Evolutionary conservation across 1,140 invertebrate genomes (phyloP).

Genomic region (Maniola jurtina): DNA sequence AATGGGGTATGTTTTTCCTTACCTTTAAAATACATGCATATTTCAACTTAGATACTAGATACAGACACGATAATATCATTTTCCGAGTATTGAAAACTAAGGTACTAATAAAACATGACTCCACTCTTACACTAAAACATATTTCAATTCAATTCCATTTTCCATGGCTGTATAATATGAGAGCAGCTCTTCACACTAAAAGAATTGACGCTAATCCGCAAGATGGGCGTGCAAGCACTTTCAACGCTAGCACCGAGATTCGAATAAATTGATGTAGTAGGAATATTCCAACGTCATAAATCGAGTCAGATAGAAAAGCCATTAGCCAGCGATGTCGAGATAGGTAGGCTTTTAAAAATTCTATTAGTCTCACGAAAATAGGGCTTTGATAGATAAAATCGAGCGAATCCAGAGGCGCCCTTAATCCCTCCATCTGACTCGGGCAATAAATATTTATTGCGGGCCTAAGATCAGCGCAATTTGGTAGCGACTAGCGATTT

Average conservation of each 20-base stretch:
- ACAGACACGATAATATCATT: background rate
- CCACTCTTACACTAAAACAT: background rate
- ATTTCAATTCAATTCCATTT: background rate
- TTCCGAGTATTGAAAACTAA: background rate
- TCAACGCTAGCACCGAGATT: constrained; percentile 5
- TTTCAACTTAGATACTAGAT: background rate
- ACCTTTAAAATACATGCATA: no score
- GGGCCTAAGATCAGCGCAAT: constrained; percentile 31
- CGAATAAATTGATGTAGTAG: background rate
- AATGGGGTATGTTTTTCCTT: no score
- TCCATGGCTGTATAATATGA: background rate
- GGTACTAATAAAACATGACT: background rate
- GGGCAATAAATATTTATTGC: constrained; percentile 63
- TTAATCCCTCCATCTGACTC: constrained; percentile 51
- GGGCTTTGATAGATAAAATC: constrained; percentile 36
- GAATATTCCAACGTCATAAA: constrained; percentile 25
- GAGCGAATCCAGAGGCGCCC: constrained; percentile 32
- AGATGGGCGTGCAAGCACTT: constrained; percentile 6
- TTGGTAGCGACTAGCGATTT: constrained; percentile 7
- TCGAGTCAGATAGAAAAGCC: constrained; percentile 24
- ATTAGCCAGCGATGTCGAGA: constrained; percentile 18
- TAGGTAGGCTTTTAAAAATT: constrained; percentile 27
- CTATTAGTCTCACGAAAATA: constrained; percentile 37
- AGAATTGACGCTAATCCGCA: constrained; percentile 9
- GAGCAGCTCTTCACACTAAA: background rate